phyloP scores from a whole-genome alignment of 2,888 invertebrate species.

The Caenorhabditis japonica region DNA sequence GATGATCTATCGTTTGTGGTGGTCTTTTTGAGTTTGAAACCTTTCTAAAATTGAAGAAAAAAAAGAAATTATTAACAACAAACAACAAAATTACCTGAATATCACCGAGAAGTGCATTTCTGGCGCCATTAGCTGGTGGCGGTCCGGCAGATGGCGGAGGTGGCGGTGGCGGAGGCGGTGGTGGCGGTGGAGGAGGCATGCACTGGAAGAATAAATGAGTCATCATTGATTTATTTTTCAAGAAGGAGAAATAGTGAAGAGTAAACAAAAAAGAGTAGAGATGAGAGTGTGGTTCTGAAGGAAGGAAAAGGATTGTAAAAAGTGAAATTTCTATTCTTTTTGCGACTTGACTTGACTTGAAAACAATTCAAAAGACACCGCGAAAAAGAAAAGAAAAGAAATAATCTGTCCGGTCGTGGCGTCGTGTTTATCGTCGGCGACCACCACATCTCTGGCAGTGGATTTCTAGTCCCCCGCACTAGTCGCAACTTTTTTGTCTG shows the following conservation, averaged over 20 bases:
- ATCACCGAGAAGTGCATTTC: constrained; percentile 61
- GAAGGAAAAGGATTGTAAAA: not conserved
- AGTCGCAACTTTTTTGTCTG: too few relatives aligned
- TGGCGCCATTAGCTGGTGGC: constrained; percentile 33
- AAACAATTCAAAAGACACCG: too few relatives aligned
- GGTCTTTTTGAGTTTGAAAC: constrained; percentile 67
- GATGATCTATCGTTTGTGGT: constrained; percentile 72
- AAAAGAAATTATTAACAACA: not conserved
- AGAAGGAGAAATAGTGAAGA: not conserved
- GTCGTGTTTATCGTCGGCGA: too few relatives aligned
- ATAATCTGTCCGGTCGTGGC: constrained; percentile 42
- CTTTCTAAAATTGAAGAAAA: constrained; percentile 51
- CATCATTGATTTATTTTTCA: constrained; percentile 27
- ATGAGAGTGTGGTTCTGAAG: not conserved
- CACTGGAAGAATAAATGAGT: constrained; percentile 10
- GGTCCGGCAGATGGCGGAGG: constrained; percentile 29
- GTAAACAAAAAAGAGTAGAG: not conserved
- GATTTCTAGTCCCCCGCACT: not conserved
- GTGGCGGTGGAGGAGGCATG: constrained; percentile 61
- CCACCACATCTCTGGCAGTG: too few relatives aligned
- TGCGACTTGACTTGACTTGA: too few relatives aligned
- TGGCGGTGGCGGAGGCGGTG: constrained; percentile 60
- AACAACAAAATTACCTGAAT: constrained; percentile 47
- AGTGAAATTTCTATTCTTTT: too few relatives aligned
- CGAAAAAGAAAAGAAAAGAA: not conserved